Base-by-base conservation (phyloP, 2,888 invertebrate genomes). In the Drosophila meridionalis region DNA sequence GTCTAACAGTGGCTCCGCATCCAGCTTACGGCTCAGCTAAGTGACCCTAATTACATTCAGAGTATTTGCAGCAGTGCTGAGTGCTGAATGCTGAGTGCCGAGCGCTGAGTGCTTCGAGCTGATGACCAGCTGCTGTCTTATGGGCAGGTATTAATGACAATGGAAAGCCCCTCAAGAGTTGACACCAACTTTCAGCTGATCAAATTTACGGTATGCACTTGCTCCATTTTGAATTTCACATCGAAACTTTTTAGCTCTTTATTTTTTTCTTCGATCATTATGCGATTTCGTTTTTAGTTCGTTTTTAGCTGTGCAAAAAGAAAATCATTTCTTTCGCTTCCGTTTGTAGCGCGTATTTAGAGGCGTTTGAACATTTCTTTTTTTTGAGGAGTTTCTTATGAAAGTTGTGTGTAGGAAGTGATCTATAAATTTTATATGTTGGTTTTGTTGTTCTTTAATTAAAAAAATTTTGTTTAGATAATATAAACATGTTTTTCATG, bases 11-110 rank as follows among this genome's bases (percentile, higher is more conserved):
- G 61, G 36, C 52, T 61, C 12, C 62, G 60, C 60, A 45, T 75
- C 58, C 63, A 62, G 60, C 69, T 73, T 73, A 48, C 61, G 62
- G 76, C 66, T 69, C 47, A 50, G 48, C 50, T 63, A 69, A 65
- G 20, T 84, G 83, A 84, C 89, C 83, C 84, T 84, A 88, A 84
- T 89, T 89, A 81, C 83, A 65, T 64, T 67, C 58, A 53, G 61
- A 48, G 69, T 55, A 36, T 63, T 45, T 57, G 58, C 73, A 68
- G 55, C 64, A 32, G 30, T 20, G 20, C 11, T 11, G 34, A 20
- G 48, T 30, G 45, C 34, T 9, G 34, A 45, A 36, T 47, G 59
- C 14, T 9, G 28, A 42, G 42, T 45, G 59, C 34, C 4, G 34
- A 45, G 40, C 43, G 59, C 14, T 9, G 28, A 42, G 42, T 45